Base-by-base conservation (phyloP, 2,888 invertebrate species). In the Conus canariensis region DNA sequence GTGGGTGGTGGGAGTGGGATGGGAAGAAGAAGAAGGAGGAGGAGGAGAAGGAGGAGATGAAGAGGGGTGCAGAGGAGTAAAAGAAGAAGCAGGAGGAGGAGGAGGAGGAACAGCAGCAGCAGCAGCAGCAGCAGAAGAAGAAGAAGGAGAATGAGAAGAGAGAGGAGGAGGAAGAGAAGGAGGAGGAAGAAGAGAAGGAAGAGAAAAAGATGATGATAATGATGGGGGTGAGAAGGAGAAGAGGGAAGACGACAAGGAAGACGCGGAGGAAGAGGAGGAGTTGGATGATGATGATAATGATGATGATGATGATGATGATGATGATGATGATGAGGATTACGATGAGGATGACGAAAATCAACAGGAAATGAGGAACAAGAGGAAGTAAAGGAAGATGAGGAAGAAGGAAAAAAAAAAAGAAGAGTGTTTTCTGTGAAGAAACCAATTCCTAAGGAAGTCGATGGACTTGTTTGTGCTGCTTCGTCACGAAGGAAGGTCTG, bases 251-350 rank as follows among this genome's bases (percentile, higher is more conserved):
- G 22, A 22, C 7, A 14, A 22, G 22, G 22, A 7, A 70, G 70
- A 70, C 19, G 19, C 19, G 19, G 70, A 70, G 70, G 19, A 7
- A 16, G 70, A 70, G n/a, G 19, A 7, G 19, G 70, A 70, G 22
- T 8, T 22, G 7, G 2, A 77, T 30, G 30, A 30, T 30, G 30
- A 77, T 77, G 77, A 86, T 86, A 64, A 59, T 86, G 86, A 60
- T 60, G 86, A 60, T 86, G 86, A 60, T 64, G 86, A 60, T 86
- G 86, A 60, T 64, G 64, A 60, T 86, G 86, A 60, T 86, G 59
- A 60, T 86, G 74, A 74, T 74, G 74, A 74, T 74, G 74, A 10
- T 74, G 74, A 74, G 0, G 74, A 74, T 74, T 10, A 64, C 4
- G 64, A 64, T 64, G 45, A 45, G 45, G 45, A 45, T 45, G 2